Percentiles rank a stretch among this genome's conserved stretches.
These are phyloP conservation scores for Batillaria attramentaria DNA, from an alignment of 1,140 invertebrate genomes.

Conservation along the genomic window DNA sequence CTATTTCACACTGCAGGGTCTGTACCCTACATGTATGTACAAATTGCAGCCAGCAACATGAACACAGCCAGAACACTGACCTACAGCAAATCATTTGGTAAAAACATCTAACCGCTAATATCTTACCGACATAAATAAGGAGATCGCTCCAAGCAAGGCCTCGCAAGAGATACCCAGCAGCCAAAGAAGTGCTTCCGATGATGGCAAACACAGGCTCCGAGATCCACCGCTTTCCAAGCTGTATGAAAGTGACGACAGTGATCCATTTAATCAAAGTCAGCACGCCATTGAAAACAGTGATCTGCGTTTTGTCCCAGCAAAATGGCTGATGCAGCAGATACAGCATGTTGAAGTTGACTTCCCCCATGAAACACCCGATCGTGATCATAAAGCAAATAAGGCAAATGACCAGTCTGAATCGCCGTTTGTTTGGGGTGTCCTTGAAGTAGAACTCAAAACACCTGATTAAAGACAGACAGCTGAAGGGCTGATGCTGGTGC, in stretches of 20 bases:
- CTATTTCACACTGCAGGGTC: too few species aligned
- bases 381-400: constrained; percentile 6
- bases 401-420: constrained; percentile 17
- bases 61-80: not conserved
- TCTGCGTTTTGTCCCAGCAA: constrained; percentile 14
- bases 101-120: too few species aligned
- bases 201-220: constrained; percentile 13
- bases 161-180: not conserved
- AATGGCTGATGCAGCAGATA: constrained; percentile 20
- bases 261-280: constrained; percentile 20
- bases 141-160: constrained; percentile 16
- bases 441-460: constrained; percentile 30
- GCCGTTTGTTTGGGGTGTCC: constrained; percentile 13
- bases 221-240: constrained; percentile 11
- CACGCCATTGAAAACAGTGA: constrained; percentile 20
- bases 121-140: constrained; percentile 20
- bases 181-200: not conserved
- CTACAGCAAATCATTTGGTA: not conserved
- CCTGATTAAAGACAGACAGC: not conserved
- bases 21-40: not conserved
- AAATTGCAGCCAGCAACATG: not conserved
- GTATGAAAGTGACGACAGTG: not conserved
- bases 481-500: not conserved
- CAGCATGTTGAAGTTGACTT: constrained; percentile 3
- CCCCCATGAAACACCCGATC: not conserved